phyloP scores from a whole-genome alignment of 2,113 vertebrate genomes.

The Epinephelus cyanopodus region DNA sequence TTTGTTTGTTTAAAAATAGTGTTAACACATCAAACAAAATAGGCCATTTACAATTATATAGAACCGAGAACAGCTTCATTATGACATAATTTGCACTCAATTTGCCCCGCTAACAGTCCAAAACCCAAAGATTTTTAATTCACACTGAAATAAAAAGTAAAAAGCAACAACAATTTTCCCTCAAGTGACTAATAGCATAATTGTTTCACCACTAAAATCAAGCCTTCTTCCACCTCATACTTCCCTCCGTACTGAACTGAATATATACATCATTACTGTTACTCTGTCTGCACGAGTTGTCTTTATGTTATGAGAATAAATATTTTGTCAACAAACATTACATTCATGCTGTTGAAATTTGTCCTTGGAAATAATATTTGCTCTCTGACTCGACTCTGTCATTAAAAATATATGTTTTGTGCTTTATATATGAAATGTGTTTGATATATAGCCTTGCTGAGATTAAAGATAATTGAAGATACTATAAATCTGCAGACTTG shows the following conservation, averaged over 20 bases:
- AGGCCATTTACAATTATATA: not conserved
- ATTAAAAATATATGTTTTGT: not conserved
- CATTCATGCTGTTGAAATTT: not conserved
- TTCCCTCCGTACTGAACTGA: not conserved
- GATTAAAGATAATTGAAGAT: not conserved
- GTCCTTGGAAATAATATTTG: not conserved
- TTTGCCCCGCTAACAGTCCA: too few species aligned
- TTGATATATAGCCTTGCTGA: not conserved
- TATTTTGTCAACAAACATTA: not conserved
- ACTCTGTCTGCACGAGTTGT: not conserved
- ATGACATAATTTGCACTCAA: not conserved
- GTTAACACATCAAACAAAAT: not conserved
- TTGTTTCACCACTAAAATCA: not conserved
- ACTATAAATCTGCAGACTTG: not conserved
- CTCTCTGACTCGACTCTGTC: not conserved
- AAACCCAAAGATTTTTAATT: not conserved
- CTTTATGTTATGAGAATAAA: not conserved
- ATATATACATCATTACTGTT: not conserved
- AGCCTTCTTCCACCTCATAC: not conserved
- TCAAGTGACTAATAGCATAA: too few species aligned
- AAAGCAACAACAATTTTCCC: too few species aligned
- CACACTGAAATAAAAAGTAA: not conserved
- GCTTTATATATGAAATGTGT: not conserved
- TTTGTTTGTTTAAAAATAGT: not conserved
- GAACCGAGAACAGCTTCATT: not conserved